Conservation (phyloP, 2,113 vertebrate genomes). For the Helogale parvula region DNA sequence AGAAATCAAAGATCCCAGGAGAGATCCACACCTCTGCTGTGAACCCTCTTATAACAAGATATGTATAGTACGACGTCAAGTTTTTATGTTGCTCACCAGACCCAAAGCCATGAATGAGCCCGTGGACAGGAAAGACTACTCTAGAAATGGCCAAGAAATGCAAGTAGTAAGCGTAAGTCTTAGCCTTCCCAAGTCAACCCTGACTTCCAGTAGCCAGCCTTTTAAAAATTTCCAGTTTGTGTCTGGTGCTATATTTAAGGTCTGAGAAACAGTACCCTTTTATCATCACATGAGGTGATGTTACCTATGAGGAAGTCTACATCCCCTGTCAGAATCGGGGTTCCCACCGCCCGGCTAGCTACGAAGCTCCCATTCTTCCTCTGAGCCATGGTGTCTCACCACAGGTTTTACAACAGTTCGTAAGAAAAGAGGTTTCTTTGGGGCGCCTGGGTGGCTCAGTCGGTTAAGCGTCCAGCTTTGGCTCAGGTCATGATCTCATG, state of each 20-base stretch:
- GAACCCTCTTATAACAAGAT: background rate
- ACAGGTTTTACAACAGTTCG: background rate
- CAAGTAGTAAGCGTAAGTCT: background rate
- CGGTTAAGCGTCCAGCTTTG: too few species aligned
- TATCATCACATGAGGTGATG: background rate
- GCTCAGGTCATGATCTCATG: too few species aligned
- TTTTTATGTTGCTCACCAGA: constrained; percentile 18
- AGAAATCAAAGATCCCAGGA: background rate
- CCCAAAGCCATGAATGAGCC: background rate
- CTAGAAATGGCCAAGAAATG: background rate
- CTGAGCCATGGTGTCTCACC: background rate
- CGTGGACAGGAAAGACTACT: background rate
- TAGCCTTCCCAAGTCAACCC: background rate
- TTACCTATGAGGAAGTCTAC: background rate
- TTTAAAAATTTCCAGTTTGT: background rate
- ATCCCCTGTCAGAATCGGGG: background rate
- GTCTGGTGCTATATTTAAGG: background rate
- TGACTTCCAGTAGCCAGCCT: background rate
- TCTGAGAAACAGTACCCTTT: background rate
- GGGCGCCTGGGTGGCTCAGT: too few species aligned
- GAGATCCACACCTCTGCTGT: background rate
- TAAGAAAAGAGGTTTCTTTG: constrained; percentile 7
- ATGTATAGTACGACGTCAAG: background rate
- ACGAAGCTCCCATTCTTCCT: background rate
- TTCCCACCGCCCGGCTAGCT: background rate